Evolutionary conservation across 2,797 vertebrate species (phyloP), one percentile per base, ranked within the genome.

Genomic region (Capromys pilorides): DNA sequence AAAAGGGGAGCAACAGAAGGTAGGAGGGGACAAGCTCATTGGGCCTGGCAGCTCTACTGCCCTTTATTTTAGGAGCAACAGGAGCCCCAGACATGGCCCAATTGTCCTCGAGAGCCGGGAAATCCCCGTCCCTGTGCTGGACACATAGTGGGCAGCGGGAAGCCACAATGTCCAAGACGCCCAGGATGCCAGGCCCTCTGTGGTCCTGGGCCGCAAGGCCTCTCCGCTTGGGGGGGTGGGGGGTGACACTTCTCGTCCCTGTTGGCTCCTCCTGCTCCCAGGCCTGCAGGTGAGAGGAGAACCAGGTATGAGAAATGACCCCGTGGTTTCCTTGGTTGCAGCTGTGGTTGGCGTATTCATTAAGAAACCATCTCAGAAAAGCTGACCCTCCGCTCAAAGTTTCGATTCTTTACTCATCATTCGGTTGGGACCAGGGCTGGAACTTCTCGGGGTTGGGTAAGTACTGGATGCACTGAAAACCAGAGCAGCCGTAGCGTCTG

Each of bases 261-360:
- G 36, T 86, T 59, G 75, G 71, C 75, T 51, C 49, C 41, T 61
- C 0, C 66, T 67, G 66, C 0, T 61, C 85, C 64, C 89, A 73
- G 78, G 36, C 24, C 90, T 45, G 0, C 67, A 1, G 1, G 2
- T 0, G 0, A 80, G 28, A 51, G 57, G 9, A 26, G 62, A 67
- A n/a, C 28, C 10, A 11, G 36, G 41, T 33, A 3, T 11, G 26
- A 21, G 18, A 21, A 10, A 62, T 1, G 2, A 6, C 2, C 21
- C 9, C 0, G 9, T 5, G 36, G 69, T 5, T 11, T 19, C 39
- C 24, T 39, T 3, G n/a, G 36, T 24, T 39, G 6, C 4, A 1
- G 0, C 3, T n/a, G 39, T 7, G 54, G 16, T 19, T 51, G 54
- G 24, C 24, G 0, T 1, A 8, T 51, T 75, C 13, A 4, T 0